phyloP scores from a whole-genome alignment of 2,888 invertebrate genomes.

The Eupeodes latifasciatus region DNA sequence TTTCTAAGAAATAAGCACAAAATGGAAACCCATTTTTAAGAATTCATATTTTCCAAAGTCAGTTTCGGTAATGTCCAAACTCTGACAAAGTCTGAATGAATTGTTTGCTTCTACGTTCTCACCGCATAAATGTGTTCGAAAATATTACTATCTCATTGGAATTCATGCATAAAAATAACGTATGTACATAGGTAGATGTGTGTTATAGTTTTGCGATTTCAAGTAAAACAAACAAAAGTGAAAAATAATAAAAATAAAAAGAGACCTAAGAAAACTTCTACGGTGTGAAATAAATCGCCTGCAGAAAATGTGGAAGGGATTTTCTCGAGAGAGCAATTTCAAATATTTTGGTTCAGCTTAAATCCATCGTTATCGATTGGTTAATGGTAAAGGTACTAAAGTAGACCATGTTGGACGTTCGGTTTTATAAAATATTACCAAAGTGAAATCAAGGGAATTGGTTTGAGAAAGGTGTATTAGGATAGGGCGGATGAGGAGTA shows the following conservation, averaged over 20 bases:
- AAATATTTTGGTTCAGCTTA: slow-evolving; percentile 31
- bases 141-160: slow-evolving; percentile 1
- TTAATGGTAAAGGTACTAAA: slow-evolving; percentile 18
- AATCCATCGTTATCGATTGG: slow-evolving; percentile 39
- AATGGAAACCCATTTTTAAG: background rate
- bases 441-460: slow-evolving; percentile 20
- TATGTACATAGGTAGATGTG: background rate
- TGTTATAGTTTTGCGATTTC: slow-evolving; percentile 11
- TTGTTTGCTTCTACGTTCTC: background rate
- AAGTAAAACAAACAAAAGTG: slow-evolving; percentile 13
- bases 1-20: background rate
- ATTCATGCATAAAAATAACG: background rate
- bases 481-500: background rate
- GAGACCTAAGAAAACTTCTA: background rate
- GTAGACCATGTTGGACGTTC: slow-evolving; percentile 34
- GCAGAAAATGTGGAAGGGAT: slow-evolving; percentile 9
- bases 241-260: background rate
- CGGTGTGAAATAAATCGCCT: slow-evolving; percentile 38
- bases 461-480: background rate
- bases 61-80: background rate
- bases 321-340: slow-evolving; percentile 39
- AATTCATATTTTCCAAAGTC: background rate
- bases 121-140: background rate
- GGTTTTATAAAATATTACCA: slow-evolving; percentile 40
- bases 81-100: background rate